Evolutionary conservation across 2,888 invertebrate species (phyloP), one percentile per base, ranked within the genome.

Genomic region (Tenthredo amoena): DNA sequence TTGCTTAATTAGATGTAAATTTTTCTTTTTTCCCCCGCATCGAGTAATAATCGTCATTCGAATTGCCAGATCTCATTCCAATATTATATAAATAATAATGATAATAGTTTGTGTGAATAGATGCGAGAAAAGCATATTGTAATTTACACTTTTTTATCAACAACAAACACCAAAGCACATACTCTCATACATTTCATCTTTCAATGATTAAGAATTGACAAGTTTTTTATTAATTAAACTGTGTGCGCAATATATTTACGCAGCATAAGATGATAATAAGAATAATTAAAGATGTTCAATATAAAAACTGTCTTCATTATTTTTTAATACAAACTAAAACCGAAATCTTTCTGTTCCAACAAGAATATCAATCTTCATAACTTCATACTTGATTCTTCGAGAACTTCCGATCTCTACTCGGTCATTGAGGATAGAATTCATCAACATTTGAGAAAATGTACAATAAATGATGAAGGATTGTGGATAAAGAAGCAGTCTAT

Each of bases 1-100:
- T 95, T 96, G 76, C 93, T 94, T 10, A 65, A 31, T 7, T 62
- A 62, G 10, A 10, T 26, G 9, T 10, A 12, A 12, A 62, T 3
- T 21, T 10, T 12, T 7, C 12, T 26, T 62, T 62, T 26, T 26
- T 4, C 1, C 10, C 1, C 12, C 1, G 10, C 62, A 62, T 9
- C 62, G 26, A 62, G 6, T 62, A 21, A 26, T 26, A 12, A 62
- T 55, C n/a, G n/a, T 26, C 62, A 62, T 62, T 62, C 21, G 10
- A 10, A 21, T 26, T 62, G 1, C 12, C 26, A 62, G 26, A 26
- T 62, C 26, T 62, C 62, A 62, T 62, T 21, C 21, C 55, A 55
- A 55, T 55, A 55, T 55, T n/a, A 55, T n/a, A n/a, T 6, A n/a
- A 55, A 55, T 55, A 55, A 55, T 55, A n/a, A 55, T 15, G 7